Conservation (phyloP, 2,888 invertebrate genomes). For the Lutraria lutraria region DNA sequence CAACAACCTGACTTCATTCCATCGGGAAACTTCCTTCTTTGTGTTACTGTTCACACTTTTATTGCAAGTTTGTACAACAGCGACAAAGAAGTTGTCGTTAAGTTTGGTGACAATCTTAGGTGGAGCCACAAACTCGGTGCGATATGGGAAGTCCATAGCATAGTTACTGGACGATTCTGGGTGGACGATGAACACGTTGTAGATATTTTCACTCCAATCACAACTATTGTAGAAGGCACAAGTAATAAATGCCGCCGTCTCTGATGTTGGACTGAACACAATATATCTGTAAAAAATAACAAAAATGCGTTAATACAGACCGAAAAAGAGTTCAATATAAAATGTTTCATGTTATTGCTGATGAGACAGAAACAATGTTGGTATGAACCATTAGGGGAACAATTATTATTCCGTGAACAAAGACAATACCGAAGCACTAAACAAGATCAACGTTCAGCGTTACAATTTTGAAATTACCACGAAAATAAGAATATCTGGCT, state of each 20-base stretch:
- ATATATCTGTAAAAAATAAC: conserved; percentile 67
- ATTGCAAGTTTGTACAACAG: conserved; percentile 73
- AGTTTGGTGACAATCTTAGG: conserved; percentile 70
- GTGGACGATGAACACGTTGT: conserved; percentile 72
- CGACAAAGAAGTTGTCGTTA: conserved; percentile 62
- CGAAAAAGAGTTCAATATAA: too few relatives aligned
- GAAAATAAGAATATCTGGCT: too few relatives aligned
- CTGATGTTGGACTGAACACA: conserved; percentile 73
- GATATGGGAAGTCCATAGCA: conserved; percentile 71
- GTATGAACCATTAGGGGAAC: too few relatives aligned
- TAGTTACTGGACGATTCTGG: conserved; percentile 66
- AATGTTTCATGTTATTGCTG: too few relatives aligned
- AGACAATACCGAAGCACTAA: too few relatives aligned
- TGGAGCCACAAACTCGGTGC: conserved; percentile 74
- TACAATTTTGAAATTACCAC: too few relatives aligned
- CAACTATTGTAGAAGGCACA: conserved; percentile 73
- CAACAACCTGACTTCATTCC: conserved; percentile 68
- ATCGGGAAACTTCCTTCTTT: conserved; percentile 62
- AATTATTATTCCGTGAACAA: too few relatives aligned
- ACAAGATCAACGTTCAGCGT: too few relatives aligned
- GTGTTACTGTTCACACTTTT: conserved; percentile 53
- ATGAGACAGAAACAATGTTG: too few relatives aligned
- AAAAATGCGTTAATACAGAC: not conserved
- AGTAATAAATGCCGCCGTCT: conserved; percentile 73
- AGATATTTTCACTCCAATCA: conserved; percentile 77